Evolutionary conservation across 2,888 invertebrate genomes (phyloP).

Genomic region (Cosmia pyralina): DNA sequence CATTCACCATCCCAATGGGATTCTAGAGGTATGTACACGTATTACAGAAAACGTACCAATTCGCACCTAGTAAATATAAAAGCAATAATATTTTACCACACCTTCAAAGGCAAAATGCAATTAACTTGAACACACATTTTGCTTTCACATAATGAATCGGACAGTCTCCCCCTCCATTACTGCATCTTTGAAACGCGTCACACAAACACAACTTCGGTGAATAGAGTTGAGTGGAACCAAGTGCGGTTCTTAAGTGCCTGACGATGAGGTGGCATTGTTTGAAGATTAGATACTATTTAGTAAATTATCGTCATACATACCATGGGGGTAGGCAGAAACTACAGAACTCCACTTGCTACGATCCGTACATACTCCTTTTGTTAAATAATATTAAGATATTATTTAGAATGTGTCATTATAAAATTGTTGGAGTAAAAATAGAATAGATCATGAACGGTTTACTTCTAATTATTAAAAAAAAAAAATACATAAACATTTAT

Average conservation of each 20-base stretch:
- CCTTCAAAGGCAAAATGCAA: not conserved
- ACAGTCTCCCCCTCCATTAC: not conserved
- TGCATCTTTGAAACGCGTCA: not conserved
- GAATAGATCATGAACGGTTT: not conserved
- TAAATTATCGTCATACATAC: too few relatives aligned
- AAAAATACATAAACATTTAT: too few relatives aligned
- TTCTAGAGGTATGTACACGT: not conserved
- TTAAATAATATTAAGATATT: too few relatives aligned
- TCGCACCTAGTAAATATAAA: too few relatives aligned
- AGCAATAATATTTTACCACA: too few relatives aligned
- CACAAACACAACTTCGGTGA: not conserved
- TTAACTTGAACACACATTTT: not conserved
- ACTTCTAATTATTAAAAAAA: too few relatives aligned
- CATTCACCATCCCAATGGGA: too few relatives aligned
- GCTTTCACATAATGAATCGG: not conserved
- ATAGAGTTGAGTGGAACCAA: constrained; percentile 22
- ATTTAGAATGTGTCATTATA: too few relatives aligned
- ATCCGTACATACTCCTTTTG: too few relatives aligned
- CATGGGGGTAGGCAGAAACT: too few relatives aligned
- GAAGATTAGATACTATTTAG: constrained; percentile 19
- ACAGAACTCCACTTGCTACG: too few relatives aligned
- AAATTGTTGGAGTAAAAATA: too few relatives aligned
- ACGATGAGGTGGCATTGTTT: constrained; percentile 41
- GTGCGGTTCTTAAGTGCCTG: constrained; percentile 20
- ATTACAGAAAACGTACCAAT: not conserved